Evolutionary conservation across 2,797 vertebrate species (phyloP), one percentile per base, ranked within the genome.

Genomic region (Myoxocephalus aenaeus): DNA sequence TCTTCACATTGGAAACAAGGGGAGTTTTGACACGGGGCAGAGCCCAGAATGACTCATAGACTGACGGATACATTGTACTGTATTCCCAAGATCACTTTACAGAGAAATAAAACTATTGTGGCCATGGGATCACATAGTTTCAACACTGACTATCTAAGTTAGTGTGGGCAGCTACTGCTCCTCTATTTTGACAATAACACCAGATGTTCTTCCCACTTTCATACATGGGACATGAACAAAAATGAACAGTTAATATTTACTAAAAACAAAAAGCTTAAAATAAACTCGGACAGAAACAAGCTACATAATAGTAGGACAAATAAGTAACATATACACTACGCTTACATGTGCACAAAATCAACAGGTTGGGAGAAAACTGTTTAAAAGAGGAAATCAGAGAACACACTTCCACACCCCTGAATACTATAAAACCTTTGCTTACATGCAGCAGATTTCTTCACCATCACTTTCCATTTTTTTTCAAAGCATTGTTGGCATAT

Each of bases 1-100:
- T 83, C 80, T 77, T 87, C 87, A 74, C 66, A 73, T 22, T 87
- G 78, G 77, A 92, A 94, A 95, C 94, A 95, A 94, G 81, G 81
- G 73, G 83, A 88, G 87, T 84, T 88, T 80, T 91, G 86, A 93
- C 83, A 75, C 51, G 20, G 82, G 75, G 76, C 84, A 71, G 84
- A 76, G 82, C 82, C 66, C 29, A 73, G 89, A 89, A 87, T 92
- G 93, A 94, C 89, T 95, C 93, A 94, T 46, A 68, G 61, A 84
- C 86, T 89, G 80, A 92, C 69, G 27, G 79, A 86, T 86, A 85
- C 83, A 88, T 92, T 92, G 92, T 89, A 82, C 85, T 91, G 73
- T 86, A 87, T 86, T 90, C 66, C 84, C 87, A 81, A 87, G 61
- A 79, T 81, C 72, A 73, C 64, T 81, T 73, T 71, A 68, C 71